Base-by-base conservation (phyloP, 2,888 invertebrate species). In the Polietes domitor region DNA sequence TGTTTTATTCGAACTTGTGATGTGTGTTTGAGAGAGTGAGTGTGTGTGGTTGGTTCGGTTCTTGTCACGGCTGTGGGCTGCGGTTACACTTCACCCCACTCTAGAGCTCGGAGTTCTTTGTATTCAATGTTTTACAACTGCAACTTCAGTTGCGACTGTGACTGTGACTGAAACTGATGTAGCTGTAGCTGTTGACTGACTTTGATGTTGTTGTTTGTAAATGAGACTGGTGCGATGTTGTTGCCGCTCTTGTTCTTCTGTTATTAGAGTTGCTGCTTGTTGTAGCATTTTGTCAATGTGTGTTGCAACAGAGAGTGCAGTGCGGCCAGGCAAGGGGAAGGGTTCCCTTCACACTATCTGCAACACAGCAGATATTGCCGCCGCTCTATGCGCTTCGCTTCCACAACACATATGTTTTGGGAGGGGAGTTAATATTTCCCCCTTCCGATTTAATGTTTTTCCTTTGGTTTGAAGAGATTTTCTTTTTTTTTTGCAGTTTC, bases 201-300 rank as follows among this genome's bases (percentile, higher is more conserved):
- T 47, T 53, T 63, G 61, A 37, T 68, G 10, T 24, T 50, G 26
- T 73, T 63, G 55, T 47, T 75, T 43, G 58, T 63, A 70, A 77
- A 63, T 73, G 73, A 77, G 65, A 58, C 70, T 47, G 15, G 9
- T 70, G 47, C n/a, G 43, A 17, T 61, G 41, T 1, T 73, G 58
- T 41, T 73, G 73, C 5, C 32, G 32, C 7, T 55, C 17, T 26
- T 68, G 43, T 43, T 68, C 24, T 41, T 19, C 7, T 41, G 1
- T 15, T 68, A 24, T 68, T 43, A 5, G 6, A 24, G 21, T 37
- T 76, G 47, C 26, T 71, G 43, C 58, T 53, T 37, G 58, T 74
- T 47, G 50, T 81, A 70, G 77, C 83, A 83, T 83, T 82, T 83
- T 85, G 82, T 85, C 79, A 77, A 81, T 76, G 71, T 50, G 10